These are phyloP conservation scores for Ciconia stormi DNA, from an alignment of 2,113 vertebrate genomes.

Conservation along the genomic window DNA sequence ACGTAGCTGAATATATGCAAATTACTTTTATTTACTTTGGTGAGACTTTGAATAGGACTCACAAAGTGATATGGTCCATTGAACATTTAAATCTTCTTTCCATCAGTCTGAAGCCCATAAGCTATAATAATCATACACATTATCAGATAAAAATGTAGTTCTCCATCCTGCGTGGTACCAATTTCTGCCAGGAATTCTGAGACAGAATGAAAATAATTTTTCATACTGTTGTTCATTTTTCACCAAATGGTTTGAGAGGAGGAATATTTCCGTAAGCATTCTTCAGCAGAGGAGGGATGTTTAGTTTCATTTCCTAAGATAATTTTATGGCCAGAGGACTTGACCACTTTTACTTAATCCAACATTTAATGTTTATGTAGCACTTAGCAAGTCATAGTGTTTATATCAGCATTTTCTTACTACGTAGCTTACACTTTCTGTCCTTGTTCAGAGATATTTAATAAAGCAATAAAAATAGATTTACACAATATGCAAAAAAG, in stretches of 20 bases:
- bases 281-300: background rate
- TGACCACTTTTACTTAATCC: slow-evolving; percentile 39
- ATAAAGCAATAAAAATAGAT: slow-evolving; percentile 46
- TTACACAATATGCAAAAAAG: slow-evolving; percentile 15
- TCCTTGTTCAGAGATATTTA: slow-evolving; percentile 4
- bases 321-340: slow-evolving; percentile 6
- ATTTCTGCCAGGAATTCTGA: background rate
- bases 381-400: slow-evolving; percentile 27
- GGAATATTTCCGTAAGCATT: background rate
- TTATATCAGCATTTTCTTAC: slow-evolving; percentile 52
- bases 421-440: background rate
- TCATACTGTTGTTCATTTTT: background rate
- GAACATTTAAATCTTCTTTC: background rate
- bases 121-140: background rate
- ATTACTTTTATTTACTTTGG: background rate
- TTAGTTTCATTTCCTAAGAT: background rate
- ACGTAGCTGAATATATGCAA: background rate
- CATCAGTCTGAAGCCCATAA: background rate
- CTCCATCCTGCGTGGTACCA: background rate
- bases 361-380: slow-evolving; percentile 29
- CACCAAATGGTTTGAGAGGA: background rate
- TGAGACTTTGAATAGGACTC: background rate
- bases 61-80: background rate
- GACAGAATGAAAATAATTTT: background rate
- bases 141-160: background rate